A percentile compares a stretch with the other conserved stretches of the same genome.
These are phyloP conservation scores for Mycetomoellerius zeteki DNA, from an alignment of 1,140 invertebrate species.

Conservation along the genomic window DNA sequence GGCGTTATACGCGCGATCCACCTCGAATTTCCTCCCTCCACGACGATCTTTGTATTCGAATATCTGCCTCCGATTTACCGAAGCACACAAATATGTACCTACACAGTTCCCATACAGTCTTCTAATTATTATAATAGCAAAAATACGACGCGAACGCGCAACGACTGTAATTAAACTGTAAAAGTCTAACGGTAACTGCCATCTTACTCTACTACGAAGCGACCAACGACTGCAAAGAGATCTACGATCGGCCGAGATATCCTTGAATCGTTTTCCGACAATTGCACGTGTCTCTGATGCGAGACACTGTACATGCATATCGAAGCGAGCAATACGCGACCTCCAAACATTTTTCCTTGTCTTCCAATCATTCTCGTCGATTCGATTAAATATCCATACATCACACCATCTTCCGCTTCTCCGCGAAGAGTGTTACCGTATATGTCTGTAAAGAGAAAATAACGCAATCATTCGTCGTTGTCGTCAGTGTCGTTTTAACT, in stretches of 20 bases:
- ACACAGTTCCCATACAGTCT: neutral
- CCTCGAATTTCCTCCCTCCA: conserved; percentile 40
- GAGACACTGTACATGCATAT: conserved; percentile 60
- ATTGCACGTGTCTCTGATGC: conserved; percentile 16
- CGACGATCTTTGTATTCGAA: neutral
- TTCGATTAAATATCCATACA: neutral
- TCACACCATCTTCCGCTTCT: conserved; percentile 16
- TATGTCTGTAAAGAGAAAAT: conserved; percentile 9
- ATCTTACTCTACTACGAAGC: conserved; percentile 40
- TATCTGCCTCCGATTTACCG: neutral
- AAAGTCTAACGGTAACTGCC: conserved; percentile 53
- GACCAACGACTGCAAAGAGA: conserved; percentile 46
- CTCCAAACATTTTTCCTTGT: conserved; percentile 66
- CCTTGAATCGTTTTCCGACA: conserved; percentile 42
- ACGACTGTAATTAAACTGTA: conserved; percentile 35
- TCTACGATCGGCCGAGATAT: conserved; percentile 3
- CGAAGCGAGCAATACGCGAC: conserved; percentile 71
- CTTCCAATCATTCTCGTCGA: conserved; percentile 67
- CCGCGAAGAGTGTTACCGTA: conserved; percentile 35
- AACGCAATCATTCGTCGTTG: conserved; percentile 66
- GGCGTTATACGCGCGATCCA: conserved; percentile 47
- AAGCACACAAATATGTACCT: conserved; percentile 10
- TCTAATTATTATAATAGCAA: conserved; percentile 36
- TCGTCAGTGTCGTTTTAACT: conserved; percentile 73
- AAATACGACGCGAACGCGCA: conserved; percentile 36